Conservation (phyloP, 2,888 invertebrate genomes). For the Galerucella nymphaeae region DNA sequence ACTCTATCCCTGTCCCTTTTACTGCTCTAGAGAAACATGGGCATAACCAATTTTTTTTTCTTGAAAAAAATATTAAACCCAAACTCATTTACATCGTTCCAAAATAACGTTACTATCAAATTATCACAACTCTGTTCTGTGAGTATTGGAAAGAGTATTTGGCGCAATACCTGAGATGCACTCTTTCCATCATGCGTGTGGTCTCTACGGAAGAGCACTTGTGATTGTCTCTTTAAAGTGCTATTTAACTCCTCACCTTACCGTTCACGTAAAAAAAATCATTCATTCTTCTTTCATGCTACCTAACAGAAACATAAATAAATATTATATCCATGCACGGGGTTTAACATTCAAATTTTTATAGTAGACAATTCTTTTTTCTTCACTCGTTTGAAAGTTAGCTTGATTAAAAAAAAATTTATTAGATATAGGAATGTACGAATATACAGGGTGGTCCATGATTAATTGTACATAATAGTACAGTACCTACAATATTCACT, state of each 20-base stretch:
- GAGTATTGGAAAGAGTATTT: conserved; percentile 16
- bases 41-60: too few relatives aligned
- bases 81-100: neutral
- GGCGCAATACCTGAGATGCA: conserved; percentile 28
- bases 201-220: conserved; percentile 32
- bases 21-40: too few relatives aligned
- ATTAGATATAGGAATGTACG: too few relatives aligned
- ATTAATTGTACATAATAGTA: too few relatives aligned
- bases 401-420: too few relatives aligned
- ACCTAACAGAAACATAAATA: conserved; percentile 11
- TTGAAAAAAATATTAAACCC: too few relatives aligned
- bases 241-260: conserved; percentile 22
- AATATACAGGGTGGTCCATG: too few relatives aligned
- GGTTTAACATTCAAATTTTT: conserved; percentile 2
- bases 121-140: conserved; percentile 2
- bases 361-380: neutral
- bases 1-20: too few relatives aligned
- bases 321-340: conserved; percentile 20
- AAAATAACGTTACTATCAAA: neutral
- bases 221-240: conserved; percentile 28
- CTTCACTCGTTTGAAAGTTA: too few relatives aligned
- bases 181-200: conserved; percentile 31
- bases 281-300: conserved; percentile 13
- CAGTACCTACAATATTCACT: too few relatives aligned
- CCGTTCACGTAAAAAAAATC: conserved; percentile 10